phyloP scores from a whole-genome alignment of 2,888 invertebrate genomes.

The Volucella inflata region DNA sequence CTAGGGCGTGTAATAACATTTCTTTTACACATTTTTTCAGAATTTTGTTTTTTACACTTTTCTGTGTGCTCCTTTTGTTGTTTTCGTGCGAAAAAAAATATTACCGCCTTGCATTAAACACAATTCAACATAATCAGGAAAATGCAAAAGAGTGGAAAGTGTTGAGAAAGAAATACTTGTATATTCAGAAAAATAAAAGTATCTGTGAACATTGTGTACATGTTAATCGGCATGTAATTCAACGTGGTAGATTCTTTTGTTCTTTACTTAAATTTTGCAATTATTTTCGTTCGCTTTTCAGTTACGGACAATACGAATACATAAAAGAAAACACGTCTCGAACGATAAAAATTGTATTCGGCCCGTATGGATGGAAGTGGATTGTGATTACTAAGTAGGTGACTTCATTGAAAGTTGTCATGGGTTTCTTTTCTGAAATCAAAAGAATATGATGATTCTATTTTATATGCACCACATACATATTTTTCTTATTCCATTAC shows the following conservation, averaged over 20 bases:
- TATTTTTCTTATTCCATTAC: too few species aligned
- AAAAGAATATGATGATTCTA: too few species aligned
- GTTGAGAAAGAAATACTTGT: constrained; percentile 6
- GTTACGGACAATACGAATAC: neutral
- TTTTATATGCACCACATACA: too few species aligned
- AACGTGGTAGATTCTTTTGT: constrained; percentile 33
- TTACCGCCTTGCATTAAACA: constrained; percentile 40
- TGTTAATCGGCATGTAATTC: constrained; percentile 21
- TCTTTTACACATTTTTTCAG: constrained; percentile 19
- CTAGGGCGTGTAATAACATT: constrained; percentile 54
- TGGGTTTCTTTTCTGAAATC: too few species aligned
- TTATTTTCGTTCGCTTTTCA: constrained; percentile 7
- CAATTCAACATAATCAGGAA: constrained; percentile 39
- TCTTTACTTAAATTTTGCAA: constrained; percentile 26
- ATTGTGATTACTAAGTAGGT: neutral
- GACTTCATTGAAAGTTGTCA: neutral
- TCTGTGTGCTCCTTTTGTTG: constrained; percentile 15
- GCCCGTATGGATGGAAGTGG: neutral
- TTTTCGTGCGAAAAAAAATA: constrained; percentile 12
- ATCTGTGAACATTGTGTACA: constrained; percentile 6
- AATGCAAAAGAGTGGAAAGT: constrained; percentile 18
- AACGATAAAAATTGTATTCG: too few species aligned
- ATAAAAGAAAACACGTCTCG: neutral
- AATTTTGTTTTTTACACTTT: constrained; percentile 18
- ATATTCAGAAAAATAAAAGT: neutral